Base-by-base conservation (phyloP, 2,797 vertebrate species). In the Poecilia gillii region DNA sequence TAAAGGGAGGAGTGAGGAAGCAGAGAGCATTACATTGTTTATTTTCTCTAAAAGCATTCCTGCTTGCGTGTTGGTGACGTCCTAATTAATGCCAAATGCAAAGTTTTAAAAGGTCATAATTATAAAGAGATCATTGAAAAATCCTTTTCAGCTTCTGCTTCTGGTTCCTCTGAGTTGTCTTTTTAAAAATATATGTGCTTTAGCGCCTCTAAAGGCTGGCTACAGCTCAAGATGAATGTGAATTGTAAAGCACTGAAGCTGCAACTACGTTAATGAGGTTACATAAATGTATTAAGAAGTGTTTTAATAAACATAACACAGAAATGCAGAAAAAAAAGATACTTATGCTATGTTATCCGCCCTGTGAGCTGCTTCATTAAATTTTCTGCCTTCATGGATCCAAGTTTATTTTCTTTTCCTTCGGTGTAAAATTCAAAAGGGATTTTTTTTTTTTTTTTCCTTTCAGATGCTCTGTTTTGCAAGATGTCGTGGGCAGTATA, bases 401-500 rank as follows among this genome's bases (percentile, higher is more conserved):
- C 23, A 45, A 18, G 77, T 64, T 41, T 75, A n/a, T 78, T 51
- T 36, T 78, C 43, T 43, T 33, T 36, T 36, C 39, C 33, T 76
- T 51, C 1, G 1, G 45, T 23, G 51, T 20, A 62, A 75, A 73
- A 25, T 73, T 70, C 59, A 8, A 66, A 81, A 55, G 57, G 59
- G 0, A 6, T 6, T 16, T 31, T 7, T 57, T 25, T 59, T 25
- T 59, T 59, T 8, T 18, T 4, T 0, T 33, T 33, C 33, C 43
- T 47, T 0, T 13, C 8, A 75, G 51, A n/a, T 33, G 43, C 46
- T 41, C 31, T 57, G 18, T 43, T 51, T 18, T 46, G 11, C 25
- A 72, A 23, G 33, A 41, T 8, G 0, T 83, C 9, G n/a, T 9
- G 62, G 72, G 76, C 81, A 88, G 75, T 88, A 33, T 75, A 64